Conservation (phyloP, 53 echinoderm and acorn worm genomes). For the Hippasteria phrygiana region DNA sequence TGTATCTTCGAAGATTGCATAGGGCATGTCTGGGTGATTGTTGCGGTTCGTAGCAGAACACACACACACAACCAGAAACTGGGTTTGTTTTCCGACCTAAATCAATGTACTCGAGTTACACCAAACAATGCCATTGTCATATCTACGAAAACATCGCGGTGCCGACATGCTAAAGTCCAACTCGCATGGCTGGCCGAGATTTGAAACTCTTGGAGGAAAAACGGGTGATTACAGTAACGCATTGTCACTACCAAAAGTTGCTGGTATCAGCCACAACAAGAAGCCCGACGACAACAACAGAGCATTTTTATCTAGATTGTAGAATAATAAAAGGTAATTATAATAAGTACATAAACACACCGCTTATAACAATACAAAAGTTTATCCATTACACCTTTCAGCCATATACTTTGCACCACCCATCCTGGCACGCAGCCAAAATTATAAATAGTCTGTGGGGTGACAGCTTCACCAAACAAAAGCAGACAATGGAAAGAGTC, state of each 20-base stretch:
- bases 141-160: background rate
- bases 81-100: slow-evolving; percentile 20
- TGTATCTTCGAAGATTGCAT: background rate
- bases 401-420: background rate
- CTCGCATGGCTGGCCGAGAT: background rate
- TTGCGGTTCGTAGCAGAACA: background rate
- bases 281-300: background rate
- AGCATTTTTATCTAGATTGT: background rate
- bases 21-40: background rate
- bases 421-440: background rate
- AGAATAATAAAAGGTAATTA: slow-evolving; percentile 14
- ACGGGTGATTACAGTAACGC: background rate
- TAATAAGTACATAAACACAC: slow-evolving; percentile 33
- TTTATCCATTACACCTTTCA: no score
- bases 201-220: background rate
- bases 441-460: background rate
- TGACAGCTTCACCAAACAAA: no score
- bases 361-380: background rate
- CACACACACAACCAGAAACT: background rate
- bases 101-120: background rate
- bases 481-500: no score
- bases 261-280: slow-evolving; percentile 1
- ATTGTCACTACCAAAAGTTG: background rate
- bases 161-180: slow-evolving; percentile 12
- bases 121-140: slow-evolving; percentile 25